Conservation (phyloP, 1,140 invertebrate species). For the Heterodera carotae region DNA sequence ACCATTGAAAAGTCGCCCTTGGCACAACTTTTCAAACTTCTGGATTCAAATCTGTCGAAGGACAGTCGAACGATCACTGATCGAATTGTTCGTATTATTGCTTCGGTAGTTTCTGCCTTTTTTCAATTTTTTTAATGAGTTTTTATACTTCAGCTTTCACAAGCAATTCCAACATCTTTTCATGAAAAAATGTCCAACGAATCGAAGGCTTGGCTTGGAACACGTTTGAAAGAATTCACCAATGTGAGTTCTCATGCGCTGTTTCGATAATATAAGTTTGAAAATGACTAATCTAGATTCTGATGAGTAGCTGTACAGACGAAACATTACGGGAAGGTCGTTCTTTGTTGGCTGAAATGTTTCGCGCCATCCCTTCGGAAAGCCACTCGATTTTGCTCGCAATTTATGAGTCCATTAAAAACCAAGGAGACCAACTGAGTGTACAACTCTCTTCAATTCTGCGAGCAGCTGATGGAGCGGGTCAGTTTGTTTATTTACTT, state of each 20-base stretch:
- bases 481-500: neutral
- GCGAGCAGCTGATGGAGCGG: neutral
- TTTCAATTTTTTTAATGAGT: neutral
- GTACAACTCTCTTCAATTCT: neutral
- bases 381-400: conserved; percentile 44
- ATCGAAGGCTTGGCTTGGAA: conserved; percentile 26
- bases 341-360: conserved; percentile 33
- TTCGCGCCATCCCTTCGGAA: conserved; percentile 36
- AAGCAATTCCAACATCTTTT: conserved; percentile 29
- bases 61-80: conserved; percentile 2
- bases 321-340: conserved; percentile 47
- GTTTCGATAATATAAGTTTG: neutral
- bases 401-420: conserved; percentile 31
- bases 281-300: conserved; percentile 17
- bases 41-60: conserved; percentile 21
- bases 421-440: conserved; percentile 34
- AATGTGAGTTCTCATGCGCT: neutral
- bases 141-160: conserved; percentile 23
- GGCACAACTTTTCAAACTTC: conserved; percentile 4
- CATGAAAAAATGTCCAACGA: conserved; percentile 27
- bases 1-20: conserved; percentile 38
- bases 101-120: neutral
- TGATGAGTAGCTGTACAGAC: conserved; percentile 17
- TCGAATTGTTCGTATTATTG: conserved; percentile 9
- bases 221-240: conserved; percentile 5